A percentile compares a stretch with the other conserved stretches of the same genome.
Evolutionary conservation across 2,888 invertebrate genomes (phyloP).

Genomic region (Operophtera brumata): DNA sequence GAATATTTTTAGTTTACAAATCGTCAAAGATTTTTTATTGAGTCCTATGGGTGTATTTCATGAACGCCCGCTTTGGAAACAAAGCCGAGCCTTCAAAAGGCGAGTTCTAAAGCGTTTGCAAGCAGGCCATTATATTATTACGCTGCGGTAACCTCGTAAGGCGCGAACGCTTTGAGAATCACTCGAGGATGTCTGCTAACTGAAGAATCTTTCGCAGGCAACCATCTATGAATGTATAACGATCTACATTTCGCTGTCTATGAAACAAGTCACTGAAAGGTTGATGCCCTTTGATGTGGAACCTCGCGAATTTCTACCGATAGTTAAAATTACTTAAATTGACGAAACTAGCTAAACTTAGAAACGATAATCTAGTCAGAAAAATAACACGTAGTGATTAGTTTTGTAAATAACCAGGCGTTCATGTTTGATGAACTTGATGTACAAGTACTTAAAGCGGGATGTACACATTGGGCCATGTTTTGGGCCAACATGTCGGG

Average conservation of each 20-base stretch:
- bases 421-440: too few species aligned
- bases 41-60: background rate
- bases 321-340: background rate
- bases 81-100: conserved; percentile 33
- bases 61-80: conserved; percentile 24
- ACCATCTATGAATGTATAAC: conserved; percentile 76
- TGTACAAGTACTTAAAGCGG: too few species aligned
- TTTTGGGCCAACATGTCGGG: too few species aligned
- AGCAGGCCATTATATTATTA: conserved; percentile 70
- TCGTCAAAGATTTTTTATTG: background rate
- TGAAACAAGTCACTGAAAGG: conserved; percentile 13
- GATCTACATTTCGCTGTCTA: conserved; percentile 45
- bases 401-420: background rate
- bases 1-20: background rate
- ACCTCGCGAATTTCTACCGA: background rate
- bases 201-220: conserved; percentile 64
- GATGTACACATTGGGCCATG: too few species aligned
- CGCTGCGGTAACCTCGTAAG: conserved; percentile 64
- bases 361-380: background rate
- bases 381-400: background rate
- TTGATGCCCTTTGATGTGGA: conserved; percentile 12
- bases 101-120: conserved; percentile 45
- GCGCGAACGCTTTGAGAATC: conserved; percentile 63
- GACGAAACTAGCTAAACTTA: background rate
- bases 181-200: conserved; percentile 52